Evolutionary conservation across 1,140 invertebrate species (phyloP).

Genomic region (Frieseomelitta varia): DNA sequence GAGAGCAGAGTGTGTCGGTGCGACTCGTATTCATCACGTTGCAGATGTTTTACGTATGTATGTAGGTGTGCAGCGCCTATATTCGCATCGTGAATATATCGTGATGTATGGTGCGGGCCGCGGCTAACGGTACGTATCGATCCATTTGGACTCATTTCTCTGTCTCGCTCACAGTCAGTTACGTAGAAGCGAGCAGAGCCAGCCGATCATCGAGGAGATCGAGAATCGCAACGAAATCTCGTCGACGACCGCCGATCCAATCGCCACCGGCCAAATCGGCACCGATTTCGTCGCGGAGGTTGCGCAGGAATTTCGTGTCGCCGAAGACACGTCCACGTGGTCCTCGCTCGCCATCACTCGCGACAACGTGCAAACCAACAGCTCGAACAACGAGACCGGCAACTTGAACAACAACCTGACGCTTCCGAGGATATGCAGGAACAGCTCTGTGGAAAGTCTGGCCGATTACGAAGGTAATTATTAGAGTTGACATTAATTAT

Average conservation of each 20-base stretch:
- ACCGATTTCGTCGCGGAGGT: conserved; percentile 46
- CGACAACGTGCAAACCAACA: conserved; percentile 69
- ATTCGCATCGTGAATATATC: conserved; percentile 38
- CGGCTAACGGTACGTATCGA: conserved; percentile 58
- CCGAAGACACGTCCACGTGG: conserved; percentile 77
- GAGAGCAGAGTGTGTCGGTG: background rate
- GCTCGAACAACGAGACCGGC: conserved; percentile 66
- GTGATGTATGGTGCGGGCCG: conserved; percentile 12
- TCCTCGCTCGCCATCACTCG: conserved; percentile 76
- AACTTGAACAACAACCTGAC: conserved; percentile 79
- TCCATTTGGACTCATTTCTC: conserved; percentile 62
- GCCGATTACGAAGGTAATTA: conserved; percentile 79
- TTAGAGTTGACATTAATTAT: too few relatives aligned
- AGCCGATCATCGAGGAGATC: conserved; percentile 65
- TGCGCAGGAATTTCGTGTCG: conserved; percentile 72
- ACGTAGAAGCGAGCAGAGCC: conserved; percentile 63
- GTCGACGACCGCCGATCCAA: conserved; percentile 31
- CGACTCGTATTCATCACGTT: conserved; percentile 1
- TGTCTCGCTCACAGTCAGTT: conserved; percentile 71
- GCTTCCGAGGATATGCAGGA: conserved; percentile 70
- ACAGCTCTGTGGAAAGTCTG: conserved; percentile 78
- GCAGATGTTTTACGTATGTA: conserved; percentile 47
- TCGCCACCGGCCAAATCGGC: conserved; percentile 6
- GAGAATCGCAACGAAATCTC: conserved; percentile 70
- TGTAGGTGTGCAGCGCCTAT: conserved; percentile 57